Evolutionary conservation across 2,113 vertebrate genomes (phyloP).

Genomic region (Brachyistius frenatus): DNA sequence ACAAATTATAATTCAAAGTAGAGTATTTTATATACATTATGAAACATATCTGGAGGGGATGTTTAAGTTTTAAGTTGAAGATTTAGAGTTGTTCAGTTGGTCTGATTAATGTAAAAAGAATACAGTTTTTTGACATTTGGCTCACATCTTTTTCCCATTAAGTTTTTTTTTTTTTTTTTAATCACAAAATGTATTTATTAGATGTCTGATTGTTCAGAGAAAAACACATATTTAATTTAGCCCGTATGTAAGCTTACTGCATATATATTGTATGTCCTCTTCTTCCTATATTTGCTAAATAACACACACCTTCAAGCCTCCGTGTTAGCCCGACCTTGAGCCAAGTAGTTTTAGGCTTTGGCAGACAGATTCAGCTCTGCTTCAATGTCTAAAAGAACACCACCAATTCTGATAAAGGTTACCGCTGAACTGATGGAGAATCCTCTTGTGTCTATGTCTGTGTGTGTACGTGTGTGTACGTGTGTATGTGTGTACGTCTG

Average conservation of each 20-base stretch:
- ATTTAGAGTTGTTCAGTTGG: too few relatives aligned
- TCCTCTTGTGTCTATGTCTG: constrained; percentile 12
- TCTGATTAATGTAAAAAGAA: too few relatives aligned
- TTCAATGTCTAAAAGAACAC: constrained; percentile 15
- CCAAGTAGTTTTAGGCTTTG: constrained; percentile 16
- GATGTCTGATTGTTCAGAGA: neutral
- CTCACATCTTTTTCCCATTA: too few relatives aligned
- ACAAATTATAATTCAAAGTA: too few relatives aligned
- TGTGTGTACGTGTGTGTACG: neutral
- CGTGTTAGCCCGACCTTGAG: constrained; percentile 46
- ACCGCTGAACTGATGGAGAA: constrained; percentile 32
- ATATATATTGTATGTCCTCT: neutral
- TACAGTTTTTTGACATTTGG: too few relatives aligned
- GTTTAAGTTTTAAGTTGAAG: too few relatives aligned
- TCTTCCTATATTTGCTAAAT: neutral
- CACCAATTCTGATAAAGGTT: constrained; percentile 19
- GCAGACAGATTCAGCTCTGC: constrained; percentile 15
- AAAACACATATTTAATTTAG: neutral
- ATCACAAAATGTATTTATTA: neutral
- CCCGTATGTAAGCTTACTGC: neutral
- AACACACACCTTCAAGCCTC: neutral
- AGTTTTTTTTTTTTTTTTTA: neutral
- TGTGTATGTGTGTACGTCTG: constrained; percentile 20
- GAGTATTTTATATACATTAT: too few relatives aligned
- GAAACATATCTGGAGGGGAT: too few relatives aligned